Evolutionary conservation across 2,888 invertebrate species (phyloP).

Genomic region (Agonopterix heracliana): DNA sequence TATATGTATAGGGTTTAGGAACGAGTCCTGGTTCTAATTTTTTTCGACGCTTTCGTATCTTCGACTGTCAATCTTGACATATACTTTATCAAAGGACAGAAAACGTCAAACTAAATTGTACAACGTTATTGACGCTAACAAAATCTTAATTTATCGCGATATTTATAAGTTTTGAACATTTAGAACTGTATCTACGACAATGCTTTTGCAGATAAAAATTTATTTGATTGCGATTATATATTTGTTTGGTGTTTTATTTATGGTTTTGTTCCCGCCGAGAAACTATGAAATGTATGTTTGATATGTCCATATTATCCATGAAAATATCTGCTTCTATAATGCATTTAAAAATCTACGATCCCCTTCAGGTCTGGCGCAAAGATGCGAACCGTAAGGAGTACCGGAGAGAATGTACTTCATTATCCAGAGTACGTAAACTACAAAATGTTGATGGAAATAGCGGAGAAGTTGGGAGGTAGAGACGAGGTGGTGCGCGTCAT

Average conservation of each 20-base stretch:
- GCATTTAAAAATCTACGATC: background rate
- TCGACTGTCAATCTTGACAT: no score
- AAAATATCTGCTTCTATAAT: background rate
- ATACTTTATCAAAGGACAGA: no score
- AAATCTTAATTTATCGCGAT: no score
- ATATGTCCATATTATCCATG: background rate
- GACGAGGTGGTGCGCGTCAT: constrained; percentile 42
- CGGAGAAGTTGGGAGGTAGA: constrained; percentile 30
- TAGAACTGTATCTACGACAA: constrained; percentile 19
- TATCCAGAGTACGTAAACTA: constrained; percentile 37
- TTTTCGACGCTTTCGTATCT: no score
- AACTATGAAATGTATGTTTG: constrained; percentile 53
- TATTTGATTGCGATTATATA: constrained; percentile 51
- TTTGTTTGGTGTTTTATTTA: constrained; percentile 51
- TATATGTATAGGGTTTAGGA: no score
- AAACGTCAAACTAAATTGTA: no score
- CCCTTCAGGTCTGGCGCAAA: constrained; percentile 55
- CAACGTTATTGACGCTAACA: no score
- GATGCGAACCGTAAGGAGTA: constrained; percentile 40
- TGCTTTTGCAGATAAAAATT: constrained; percentile 62
- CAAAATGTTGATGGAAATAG: constrained; percentile 22
- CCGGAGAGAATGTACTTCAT: constrained; percentile 20
- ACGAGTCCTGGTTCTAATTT: no score
- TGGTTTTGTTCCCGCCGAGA: constrained; percentile 58
- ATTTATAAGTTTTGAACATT: no score